These are phyloP conservation scores for Cervus canadensis DNA, from an alignment of 2,113 vertebrate species.

Conservation along the genomic window DNA sequence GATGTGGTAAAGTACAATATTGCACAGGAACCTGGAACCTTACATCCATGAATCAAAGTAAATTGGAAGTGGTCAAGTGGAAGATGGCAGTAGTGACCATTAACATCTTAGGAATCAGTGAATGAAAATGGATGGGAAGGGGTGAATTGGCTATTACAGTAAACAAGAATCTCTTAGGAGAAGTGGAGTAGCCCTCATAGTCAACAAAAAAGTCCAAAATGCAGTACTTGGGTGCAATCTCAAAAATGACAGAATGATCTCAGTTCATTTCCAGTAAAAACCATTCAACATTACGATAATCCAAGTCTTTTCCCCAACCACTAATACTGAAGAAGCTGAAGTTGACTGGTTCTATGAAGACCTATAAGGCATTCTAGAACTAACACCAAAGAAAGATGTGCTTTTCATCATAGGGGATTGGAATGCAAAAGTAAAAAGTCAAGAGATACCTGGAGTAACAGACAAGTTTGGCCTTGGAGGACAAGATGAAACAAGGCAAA, in stretches of 20 bases:
- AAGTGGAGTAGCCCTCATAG: neutral
- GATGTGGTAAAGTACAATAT: neutral
- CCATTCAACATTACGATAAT: neutral
- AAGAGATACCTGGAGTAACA: neutral
- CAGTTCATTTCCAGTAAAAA: neutral
- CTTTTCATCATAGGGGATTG: neutral
- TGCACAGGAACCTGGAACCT: neutral
- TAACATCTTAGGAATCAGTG: neutral
- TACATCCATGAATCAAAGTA: neutral
- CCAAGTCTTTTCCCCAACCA: neutral
- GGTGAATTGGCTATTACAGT: neutral
- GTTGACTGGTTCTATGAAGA: neutral
- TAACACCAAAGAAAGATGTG: neutral
- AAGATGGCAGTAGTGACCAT: neutral
- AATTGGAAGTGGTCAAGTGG: neutral
- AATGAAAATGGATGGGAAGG: neutral
- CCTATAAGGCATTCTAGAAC: neutral
- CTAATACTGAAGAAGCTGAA: neutral
- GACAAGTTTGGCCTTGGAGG: neutral
- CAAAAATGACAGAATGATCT: neutral
- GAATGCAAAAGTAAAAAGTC: neutral
- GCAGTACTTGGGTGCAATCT: neutral
- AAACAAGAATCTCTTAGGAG: neutral
- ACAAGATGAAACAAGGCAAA: neutral
- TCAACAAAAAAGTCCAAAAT: neutral